Percentiles rank a stretch among this genome's conserved stretches.
These are phyloP conservation scores for Nebria ingens DNA, from an alignment of 1,140 invertebrate genomes.

Conservation along the genomic window DNA sequence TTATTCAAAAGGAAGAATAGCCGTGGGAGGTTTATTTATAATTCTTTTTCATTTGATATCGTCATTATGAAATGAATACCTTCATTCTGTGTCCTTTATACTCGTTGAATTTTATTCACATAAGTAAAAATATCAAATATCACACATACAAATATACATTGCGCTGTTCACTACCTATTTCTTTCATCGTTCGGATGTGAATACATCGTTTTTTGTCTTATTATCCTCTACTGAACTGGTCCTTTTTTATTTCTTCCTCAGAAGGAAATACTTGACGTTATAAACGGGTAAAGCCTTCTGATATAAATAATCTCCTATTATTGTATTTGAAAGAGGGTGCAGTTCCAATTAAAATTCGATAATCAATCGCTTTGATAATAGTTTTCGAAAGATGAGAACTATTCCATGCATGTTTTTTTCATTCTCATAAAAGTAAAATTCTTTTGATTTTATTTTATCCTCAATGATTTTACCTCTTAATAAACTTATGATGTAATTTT, in stretches of 20 bases:
- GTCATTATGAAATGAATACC: constrained; percentile 8
- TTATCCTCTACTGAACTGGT: neutral
- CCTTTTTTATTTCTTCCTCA: too few species aligned
- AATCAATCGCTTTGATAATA: too few species aligned
- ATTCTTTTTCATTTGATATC: constrained; percentile 7
- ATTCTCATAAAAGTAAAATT: too few species aligned
- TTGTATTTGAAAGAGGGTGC: too few species aligned
- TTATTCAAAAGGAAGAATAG: neutral
- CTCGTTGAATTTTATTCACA: constrained; percentile 1
- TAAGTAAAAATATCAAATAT: constrained; percentile 6
- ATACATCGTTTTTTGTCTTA: neutral
- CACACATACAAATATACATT: neutral
- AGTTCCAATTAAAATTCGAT: too few species aligned
- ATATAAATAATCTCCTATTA: too few species aligned
- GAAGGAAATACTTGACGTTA: too few species aligned
- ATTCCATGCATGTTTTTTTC: too few species aligned
- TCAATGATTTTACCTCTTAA: too few species aligned
- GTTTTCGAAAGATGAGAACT: too few species aligned
- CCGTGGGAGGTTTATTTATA: constrained; percentile 5
- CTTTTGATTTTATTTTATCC: too few species aligned
- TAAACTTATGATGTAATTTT: too few species aligned
- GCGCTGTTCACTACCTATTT: neutral
- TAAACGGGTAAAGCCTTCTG: neutral
- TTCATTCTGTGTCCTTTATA: neutral
- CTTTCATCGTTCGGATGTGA: neutral